These are phyloP conservation scores for Gobiocypris rarus DNA, from an alignment of 2,113 vertebrate species.

Conservation along the genomic window DNA sequence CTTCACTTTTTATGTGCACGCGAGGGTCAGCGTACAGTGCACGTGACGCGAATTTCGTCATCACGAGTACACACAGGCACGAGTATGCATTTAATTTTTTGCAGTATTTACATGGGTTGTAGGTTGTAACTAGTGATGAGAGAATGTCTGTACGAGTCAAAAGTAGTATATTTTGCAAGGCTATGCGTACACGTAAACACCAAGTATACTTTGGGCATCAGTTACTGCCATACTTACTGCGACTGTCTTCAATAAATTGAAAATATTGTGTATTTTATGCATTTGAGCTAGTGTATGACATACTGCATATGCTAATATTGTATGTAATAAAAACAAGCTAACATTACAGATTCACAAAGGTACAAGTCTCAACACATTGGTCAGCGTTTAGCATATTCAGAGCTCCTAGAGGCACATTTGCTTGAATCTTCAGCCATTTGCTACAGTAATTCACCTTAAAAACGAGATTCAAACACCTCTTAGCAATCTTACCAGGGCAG, in stretches of 20 bases:
- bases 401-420: background rate
- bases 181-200: too few species aligned
- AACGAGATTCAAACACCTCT: background rate
- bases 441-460: background rate
- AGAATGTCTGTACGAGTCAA: too few species aligned
- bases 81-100: too few species aligned
- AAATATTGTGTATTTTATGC: background rate
- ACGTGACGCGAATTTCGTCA: too few species aligned
- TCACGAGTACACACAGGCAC: too few species aligned
- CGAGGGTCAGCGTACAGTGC: too few species aligned
- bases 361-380: slow-evolving; percentile 9
- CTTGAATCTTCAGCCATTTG: background rate
- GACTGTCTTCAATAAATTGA: background rate
- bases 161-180: too few species aligned
- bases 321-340: slow-evolving; percentile 8
- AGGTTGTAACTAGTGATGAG: too few species aligned
- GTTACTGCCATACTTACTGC: background rate
- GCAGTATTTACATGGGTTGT: too few species aligned
- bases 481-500: background rate
- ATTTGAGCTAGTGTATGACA: background rate
- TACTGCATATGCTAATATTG: background rate
- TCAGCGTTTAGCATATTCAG: background rate
- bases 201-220: background rate
- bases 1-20: too few species aligned
- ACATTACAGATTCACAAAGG: background rate